These are phyloP conservation scores for Cremastinae sp. DNA, from an alignment of 2,888 invertebrate species.

Conservation along the genomic window DNA sequence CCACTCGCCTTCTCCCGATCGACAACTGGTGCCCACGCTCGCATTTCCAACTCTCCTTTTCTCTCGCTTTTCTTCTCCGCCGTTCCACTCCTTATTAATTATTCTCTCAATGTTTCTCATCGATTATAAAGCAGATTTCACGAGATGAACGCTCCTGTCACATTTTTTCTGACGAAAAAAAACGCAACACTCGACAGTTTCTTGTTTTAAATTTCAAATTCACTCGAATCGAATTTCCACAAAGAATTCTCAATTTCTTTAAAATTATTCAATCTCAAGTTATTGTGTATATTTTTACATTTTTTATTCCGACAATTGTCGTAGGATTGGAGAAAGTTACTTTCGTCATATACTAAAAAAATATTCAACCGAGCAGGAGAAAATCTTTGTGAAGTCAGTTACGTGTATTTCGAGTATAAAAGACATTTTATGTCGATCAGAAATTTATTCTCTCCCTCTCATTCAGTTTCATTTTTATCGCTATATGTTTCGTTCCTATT, in stretches of 20 bases:
- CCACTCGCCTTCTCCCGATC: conserved; percentile 20
- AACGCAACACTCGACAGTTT: background rate
- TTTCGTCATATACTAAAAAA: background rate
- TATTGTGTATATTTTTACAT: no score
- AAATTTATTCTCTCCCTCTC: no score
- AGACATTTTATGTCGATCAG: background rate
- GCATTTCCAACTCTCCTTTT: conserved; percentile 30
- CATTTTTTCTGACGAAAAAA: background rate
- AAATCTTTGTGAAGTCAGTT: background rate
- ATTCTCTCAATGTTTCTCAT: no score
- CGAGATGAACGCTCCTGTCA: no score
- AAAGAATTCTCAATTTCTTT: no score
- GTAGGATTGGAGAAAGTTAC: background rate
- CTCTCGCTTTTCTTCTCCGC: conserved; percentile 1
- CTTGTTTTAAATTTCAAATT: no score
- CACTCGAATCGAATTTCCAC: no score
- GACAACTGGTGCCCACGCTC: conserved; percentile 39
- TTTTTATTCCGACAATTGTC: background rate
- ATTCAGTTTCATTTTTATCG: no score
- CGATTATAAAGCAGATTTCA: no score
- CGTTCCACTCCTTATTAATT: background rate
- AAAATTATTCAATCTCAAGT: no score
- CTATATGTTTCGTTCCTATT: no score
- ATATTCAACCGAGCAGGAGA: no score
- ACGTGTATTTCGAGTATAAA: background rate